Base-by-base conservation (phyloP, 2,797 vertebrate species). In the Natrix natrix region DNA sequence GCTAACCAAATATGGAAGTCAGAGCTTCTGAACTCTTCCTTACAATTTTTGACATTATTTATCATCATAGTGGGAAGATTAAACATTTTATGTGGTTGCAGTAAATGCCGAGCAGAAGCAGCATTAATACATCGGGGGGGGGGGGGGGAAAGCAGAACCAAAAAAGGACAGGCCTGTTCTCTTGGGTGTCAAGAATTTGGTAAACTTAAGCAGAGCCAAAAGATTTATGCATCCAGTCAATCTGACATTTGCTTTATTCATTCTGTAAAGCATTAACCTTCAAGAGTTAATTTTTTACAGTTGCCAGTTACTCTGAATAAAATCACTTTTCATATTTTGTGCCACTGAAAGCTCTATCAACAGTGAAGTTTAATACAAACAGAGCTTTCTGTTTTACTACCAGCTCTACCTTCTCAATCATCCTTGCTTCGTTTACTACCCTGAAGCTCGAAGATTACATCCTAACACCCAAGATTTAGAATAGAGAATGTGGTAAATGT, bases 271-370 rank as follows among this genome's bases (percentile, higher is more conserved):
- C 54, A 69, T 54, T 32, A n/a, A 87, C 17, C 54, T 13, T 69
- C 78, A 93, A 87, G 32, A 12, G 37, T 90, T 90, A 87, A 74
- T 24, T 12, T 87, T 93, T 90, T 93, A 93, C 28, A 90, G 54
- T 86, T 57, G 90, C 83, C 69, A 8, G 56, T 90, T 93, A 28
- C 17, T 56, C 37, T 69, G 83, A 93, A 69, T 74, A 90, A 90
- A 93, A 90, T 37, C 83, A n/a, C 89, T 87, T 93, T 87, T 87
- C 60, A 87, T 59, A 90, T 90, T 87, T 87, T 69, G 83, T n/a
- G 54, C 37, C 14, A 54, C 88, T 48, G 86, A 90, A 90, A 92
- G 92, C 88, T 66, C 88, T 11, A 48, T 48, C 59, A 26, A 66
- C 60, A 87, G 52, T 57, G 90, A 59, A 52, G 60, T 86, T 93